Base-by-base conservation (phyloP, 2,113 vertebrate species). In the Emydocephalus ijimae region DNA sequence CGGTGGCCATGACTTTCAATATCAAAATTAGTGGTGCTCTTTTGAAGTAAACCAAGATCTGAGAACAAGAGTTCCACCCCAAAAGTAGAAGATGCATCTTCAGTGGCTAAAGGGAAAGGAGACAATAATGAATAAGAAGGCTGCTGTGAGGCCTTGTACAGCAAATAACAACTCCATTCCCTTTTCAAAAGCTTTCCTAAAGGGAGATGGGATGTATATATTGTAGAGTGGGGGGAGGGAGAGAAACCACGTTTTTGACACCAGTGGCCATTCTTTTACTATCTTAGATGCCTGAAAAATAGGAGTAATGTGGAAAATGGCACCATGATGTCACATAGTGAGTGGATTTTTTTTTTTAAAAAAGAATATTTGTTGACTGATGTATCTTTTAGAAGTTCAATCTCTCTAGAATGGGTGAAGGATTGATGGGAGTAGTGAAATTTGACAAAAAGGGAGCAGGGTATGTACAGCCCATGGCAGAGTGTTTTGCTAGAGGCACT, bases 61-160 rank as follows among this genome's bases (percentile, higher is more conserved):
- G 94, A 89, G 95, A 98, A 97, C 1, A 97, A 93, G 90, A 97
- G 93, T 87, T 97, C 97, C 93, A 97, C 91, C 90, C 95, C 91
- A 0, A 97, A 97, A 15, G 96, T 96, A 55, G 96, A 96, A 5
- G 89, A 85, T 69, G 96, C 57, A 74, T 97, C 97, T 89, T 92
- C 90, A 6, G 96, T 97, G 91, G 39, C 97, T 98, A 95, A 89
- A 94, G 89, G 59, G 50, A 4, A 39, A 23, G 52, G 48, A 92
- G 10, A 92, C 54, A 91, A 23, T 24, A 0, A 0, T 0, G 3
- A 0, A 0, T 93, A 21, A 45, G 6, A 92, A 85, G 21, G 14
- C 21, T 0, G 52, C 8, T 15, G 9, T 9, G 18, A 4, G 43
- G 10, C 50, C 3, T 54, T 90, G 34, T 12, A 43, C 1, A 57